A percentile compares a stretch with the other conserved stretches of the same genome.
These are phyloP conservation scores for Oophaga pumilio DNA, from an alignment of 2,113 vertebrate genomes.

Conservation along the genomic window DNA sequence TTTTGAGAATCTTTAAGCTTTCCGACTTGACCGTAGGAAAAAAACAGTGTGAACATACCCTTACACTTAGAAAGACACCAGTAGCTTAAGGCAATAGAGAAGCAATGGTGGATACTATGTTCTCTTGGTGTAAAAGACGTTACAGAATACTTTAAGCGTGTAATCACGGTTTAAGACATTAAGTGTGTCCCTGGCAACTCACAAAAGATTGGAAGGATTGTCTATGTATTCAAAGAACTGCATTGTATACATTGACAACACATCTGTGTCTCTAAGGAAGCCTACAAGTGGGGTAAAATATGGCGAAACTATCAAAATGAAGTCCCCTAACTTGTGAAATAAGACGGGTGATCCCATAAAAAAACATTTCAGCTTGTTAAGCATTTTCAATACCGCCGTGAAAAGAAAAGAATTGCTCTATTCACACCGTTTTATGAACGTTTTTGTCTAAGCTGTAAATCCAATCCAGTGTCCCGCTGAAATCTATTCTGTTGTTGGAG, in stretches of 20 bases:
- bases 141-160: conserved; percentile 67
- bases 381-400: conserved; percentile 21
- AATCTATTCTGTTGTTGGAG: conserved; percentile 36
- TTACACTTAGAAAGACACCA: not conserved
- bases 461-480: conserved; percentile 26
- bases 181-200: conserved; percentile 69
- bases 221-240: conserved; percentile 63
- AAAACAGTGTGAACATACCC: too few species aligned
- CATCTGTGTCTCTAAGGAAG: conserved; percentile 64
- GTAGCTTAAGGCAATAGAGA: conserved; percentile 41
- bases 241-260: conserved; percentile 60
- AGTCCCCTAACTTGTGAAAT: conserved; percentile 46
- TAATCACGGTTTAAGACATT: conserved; percentile 67
- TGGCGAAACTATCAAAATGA: conserved; percentile 40
- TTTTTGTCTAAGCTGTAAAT: conserved; percentile 54
- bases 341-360: conserved; percentile 36
- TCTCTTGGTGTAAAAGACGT: conserved; percentile 66
- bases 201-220: conserved; percentile 66
- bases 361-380: conserved; percentile 45
- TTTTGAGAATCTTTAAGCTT: too few species aligned
- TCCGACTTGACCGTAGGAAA: too few species aligned
- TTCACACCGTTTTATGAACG: conserved; percentile 45
- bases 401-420: conserved; percentile 35
- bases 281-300: conserved; percentile 61
- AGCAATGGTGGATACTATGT: conserved; percentile 66